Conservation (phyloP, 1,140 invertebrate genomes). For the Orchesella cincta region DNA sequence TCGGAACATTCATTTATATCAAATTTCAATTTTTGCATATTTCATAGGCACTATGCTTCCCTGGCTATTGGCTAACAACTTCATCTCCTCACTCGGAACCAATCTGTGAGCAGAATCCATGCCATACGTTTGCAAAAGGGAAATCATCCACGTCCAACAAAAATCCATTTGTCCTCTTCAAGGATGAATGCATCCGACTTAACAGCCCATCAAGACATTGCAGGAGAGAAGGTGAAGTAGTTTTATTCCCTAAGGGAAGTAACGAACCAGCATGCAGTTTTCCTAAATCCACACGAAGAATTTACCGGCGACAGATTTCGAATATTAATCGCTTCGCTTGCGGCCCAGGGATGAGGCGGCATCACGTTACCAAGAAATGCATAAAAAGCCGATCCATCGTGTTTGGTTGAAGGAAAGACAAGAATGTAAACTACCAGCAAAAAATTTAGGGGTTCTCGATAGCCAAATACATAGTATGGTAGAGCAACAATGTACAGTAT, state of each 20-base stretch:
- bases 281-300: background rate
- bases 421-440: too few relatives aligned
- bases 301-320: constrained; percentile 15
- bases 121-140: background rate
- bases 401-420: background rate
- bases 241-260: constrained; percentile 6
- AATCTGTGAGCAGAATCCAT: background rate
- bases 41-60: background rate
- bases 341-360: background rate
- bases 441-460: too few relatives aligned
- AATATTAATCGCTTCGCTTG: background rate
- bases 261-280: background rate
- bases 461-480: too few relatives aligned
- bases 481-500: too few relatives aligned
- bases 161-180: background rate
- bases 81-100: background rate
- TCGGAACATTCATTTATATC: background rate
- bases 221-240: background rate
- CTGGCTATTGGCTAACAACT: background rate
- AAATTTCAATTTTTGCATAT: background rate
- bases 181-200: background rate
- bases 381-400: background rate
- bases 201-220: background rate
- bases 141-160: background rate
- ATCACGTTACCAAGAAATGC: background rate